Percentiles rank a stretch among this genome's conserved stretches.
Conservation (phyloP, 2,888 invertebrate genomes). For the Camponotus fellah region DNA sequence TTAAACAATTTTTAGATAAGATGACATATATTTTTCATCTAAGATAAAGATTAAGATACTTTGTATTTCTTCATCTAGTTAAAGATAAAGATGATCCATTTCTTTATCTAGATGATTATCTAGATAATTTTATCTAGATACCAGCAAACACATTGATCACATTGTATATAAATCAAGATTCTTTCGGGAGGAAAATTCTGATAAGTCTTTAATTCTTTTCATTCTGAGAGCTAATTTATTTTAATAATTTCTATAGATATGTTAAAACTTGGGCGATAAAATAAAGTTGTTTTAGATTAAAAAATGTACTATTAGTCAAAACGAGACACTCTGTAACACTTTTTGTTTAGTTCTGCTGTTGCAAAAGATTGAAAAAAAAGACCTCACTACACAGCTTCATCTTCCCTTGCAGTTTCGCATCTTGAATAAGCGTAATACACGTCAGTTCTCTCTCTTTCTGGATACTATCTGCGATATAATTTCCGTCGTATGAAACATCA, state of each 20-base stretch:
- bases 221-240: background rate
- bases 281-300: background rate
- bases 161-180: slow-evolving; percentile 37
- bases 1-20: no score
- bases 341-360: background rate
- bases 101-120: no score
- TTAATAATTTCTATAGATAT: background rate
- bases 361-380: background rate
- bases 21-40: no score
- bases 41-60: no score
- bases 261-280: background rate
- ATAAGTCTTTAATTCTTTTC: background rate
- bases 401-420: background rate
- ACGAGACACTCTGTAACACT: background rate
- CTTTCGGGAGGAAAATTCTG: slow-evolving; percentile 12
- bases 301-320: no score
- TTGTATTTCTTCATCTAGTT: no score
- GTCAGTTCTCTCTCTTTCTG: background rate
- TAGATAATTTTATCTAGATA: no score
- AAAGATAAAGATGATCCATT: no score
- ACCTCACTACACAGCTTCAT: background rate
- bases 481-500: slow-evolving; percentile 6
- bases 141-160: no score
- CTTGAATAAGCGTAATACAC: background rate
- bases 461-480: background rate